phyloP scores from a whole-genome alignment of 2,113 vertebrate species.

The Halcyon malimbica region DNA sequence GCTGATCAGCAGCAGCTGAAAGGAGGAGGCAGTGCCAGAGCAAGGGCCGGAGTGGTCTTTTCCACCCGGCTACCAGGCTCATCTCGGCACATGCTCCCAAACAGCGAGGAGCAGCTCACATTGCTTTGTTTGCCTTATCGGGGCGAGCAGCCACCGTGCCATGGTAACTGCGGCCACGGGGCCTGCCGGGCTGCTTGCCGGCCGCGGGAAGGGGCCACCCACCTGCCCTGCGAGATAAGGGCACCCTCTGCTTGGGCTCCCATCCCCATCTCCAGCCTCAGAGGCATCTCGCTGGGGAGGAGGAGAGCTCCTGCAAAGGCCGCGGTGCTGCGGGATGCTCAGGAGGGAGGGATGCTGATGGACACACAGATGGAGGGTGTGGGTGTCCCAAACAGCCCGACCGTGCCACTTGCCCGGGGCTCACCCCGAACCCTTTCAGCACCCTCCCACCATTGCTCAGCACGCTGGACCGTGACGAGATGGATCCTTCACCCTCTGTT shows the following conservation, averaged over 20 bases:
- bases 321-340: not conserved
- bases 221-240: not conserved
- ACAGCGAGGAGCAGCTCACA: not conserved
- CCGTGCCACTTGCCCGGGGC: accelerated
- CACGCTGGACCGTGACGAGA: not conserved
- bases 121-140: not conserved
- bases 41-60: not conserved
- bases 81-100: not conserved
- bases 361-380: accelerated
- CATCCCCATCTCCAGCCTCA: not conserved
- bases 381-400: accelerated
- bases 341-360: not conserved
- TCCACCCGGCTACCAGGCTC: not conserved
- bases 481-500: not conserved
- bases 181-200: not conserved
- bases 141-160: not conserved
- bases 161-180: not conserved
- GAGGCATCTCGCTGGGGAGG: not conserved
- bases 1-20: not conserved
- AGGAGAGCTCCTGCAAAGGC: not conserved
- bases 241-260: not conserved
- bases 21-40: not conserved
- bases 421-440: too few relatives aligned
- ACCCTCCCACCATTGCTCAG: not conserved
- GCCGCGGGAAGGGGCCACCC: not conserved